Conservation (phyloP, 2,888 invertebrate species). For the Selenia dentaria region DNA sequence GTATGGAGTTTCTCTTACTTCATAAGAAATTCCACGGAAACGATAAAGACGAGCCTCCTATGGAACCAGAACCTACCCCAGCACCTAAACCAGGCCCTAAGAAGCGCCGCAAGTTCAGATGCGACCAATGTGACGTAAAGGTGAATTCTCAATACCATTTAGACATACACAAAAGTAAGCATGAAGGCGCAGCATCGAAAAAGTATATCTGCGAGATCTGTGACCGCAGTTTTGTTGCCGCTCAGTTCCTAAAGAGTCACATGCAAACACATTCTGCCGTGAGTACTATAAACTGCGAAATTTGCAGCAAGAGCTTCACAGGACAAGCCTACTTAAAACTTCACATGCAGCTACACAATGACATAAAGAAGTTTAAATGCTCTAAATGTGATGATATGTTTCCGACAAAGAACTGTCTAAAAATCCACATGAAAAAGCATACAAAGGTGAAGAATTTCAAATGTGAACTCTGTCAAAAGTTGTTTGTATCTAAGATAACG, state of each 20-base stretch:
- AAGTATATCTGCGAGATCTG: slow-evolving; percentile 76
- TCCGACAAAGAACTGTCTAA: slow-evolving; percentile 76
- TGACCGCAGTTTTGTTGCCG: slow-evolving; percentile 75
- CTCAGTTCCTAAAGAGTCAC: slow-evolving; percentile 77
- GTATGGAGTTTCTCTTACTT: slow-evolving; percentile 71
- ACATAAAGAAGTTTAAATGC: slow-evolving; percentile 78
- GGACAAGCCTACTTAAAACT: slow-evolving; percentile 77
- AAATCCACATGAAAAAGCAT: slow-evolving; percentile 79
- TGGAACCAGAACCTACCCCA: slow-evolving; percentile 56
- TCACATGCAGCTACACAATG: slow-evolving; percentile 78
- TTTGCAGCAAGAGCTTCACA: slow-evolving; percentile 73
- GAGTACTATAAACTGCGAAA: slow-evolving; percentile 76
- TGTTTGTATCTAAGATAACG: slow-evolving; percentile 77
- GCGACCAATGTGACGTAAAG: slow-evolving; percentile 77
- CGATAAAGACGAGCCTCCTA: slow-evolving; percentile 66
- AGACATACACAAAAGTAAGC: slow-evolving; percentile 77
- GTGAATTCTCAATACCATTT: slow-evolving; percentile 78
- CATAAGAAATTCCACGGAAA: slow-evolving; percentile 79
- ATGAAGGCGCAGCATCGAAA: slow-evolving; percentile 70
- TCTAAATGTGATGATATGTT: slow-evolving; percentile 78
- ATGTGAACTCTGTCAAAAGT: slow-evolving; percentile 73
- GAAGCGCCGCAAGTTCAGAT: slow-evolving; percentile 74
- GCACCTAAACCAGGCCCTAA: slow-evolving; percentile 63
- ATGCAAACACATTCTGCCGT: slow-evolving; percentile 76
- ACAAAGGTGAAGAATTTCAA: slow-evolving; percentile 80